Conservation (phyloP, 2,113 vertebrate genomes). For the Cervus canadensis region DNA sequence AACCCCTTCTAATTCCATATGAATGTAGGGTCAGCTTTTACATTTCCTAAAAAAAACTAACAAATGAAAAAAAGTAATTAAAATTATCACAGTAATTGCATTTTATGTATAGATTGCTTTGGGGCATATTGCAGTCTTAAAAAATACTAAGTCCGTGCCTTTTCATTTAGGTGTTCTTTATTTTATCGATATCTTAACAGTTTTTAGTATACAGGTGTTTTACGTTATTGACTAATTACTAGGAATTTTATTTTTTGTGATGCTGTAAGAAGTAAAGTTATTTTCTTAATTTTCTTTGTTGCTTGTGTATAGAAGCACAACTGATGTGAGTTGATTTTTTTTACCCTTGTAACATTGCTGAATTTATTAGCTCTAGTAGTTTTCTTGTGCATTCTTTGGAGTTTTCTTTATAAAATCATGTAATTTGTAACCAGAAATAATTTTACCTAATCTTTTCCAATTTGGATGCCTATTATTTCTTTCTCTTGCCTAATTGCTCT, state of each 20-base stretch:
- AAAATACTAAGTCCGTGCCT: neutral
- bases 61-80: neutral
- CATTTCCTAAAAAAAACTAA: neutral
- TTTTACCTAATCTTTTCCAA: neutral
- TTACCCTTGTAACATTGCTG: neutral
- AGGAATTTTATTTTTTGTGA: neutral
- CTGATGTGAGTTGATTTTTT: neutral
- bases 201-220: neutral
- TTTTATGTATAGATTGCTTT: neutral
- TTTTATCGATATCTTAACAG: neutral
- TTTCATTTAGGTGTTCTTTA: neutral
- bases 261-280: neutral
- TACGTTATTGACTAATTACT: neutral
- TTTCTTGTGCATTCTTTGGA: neutral
- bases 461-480: neutral
- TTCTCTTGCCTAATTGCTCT: neutral
- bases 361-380: neutral
- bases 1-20: neutral
- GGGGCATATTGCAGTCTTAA: neutral
- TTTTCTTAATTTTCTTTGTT: neutral
- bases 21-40: neutral
- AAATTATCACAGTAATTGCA: neutral
- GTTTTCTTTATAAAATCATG: neutral
- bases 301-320: neutral
- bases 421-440: neutral